These are phyloP conservation scores for Mythimna albipuncta DNA, from an alignment of 2,888 invertebrate genomes.

Conservation along the genomic window DNA sequence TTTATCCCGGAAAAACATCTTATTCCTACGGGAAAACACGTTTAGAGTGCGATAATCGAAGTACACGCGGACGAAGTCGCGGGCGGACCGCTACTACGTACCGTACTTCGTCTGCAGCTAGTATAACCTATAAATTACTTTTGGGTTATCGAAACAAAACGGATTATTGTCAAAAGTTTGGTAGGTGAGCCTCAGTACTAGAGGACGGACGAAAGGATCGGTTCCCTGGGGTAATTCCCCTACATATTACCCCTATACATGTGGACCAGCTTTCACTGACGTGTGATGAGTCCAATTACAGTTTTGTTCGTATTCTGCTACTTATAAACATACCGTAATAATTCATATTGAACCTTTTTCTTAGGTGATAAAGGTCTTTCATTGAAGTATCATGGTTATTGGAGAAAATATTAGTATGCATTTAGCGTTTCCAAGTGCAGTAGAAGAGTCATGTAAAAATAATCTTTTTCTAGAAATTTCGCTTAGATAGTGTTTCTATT, in stretches of 20 bases:
- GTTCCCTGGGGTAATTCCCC: conserved; percentile 32
- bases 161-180: conserved; percentile 13
- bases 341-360: not conserved
- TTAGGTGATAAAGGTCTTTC: not conserved
- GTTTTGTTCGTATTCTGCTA: not conserved
- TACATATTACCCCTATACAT: conserved; percentile 7
- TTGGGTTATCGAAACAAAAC: conserved; percentile 18
- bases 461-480: not conserved
- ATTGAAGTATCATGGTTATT: not conserved
- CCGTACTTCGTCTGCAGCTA: too few relatives aligned
- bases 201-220: conserved; percentile 13
- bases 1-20: too few relatives aligned
- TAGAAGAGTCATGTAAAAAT: conserved; percentile 13
- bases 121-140: conserved; percentile 11
- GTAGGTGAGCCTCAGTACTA: not conserved
- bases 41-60: too few relatives aligned
- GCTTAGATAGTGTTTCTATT: not conserved
- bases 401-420: not conserved
- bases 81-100: too few relatives aligned
- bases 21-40: too few relatives aligned
- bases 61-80: too few relatives aligned
- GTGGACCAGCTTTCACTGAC: conserved; percentile 3
- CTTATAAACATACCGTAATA: not conserved
- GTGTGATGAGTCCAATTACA: conserved; percentile 34
- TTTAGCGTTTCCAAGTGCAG: conserved; percentile 4